Percentiles rank a stretch among this genome's conserved stretches.
Evolutionary conservation across 2,888 invertebrate genomes (phyloP).

Genomic region (Scelioninae gen. 1): DNA sequence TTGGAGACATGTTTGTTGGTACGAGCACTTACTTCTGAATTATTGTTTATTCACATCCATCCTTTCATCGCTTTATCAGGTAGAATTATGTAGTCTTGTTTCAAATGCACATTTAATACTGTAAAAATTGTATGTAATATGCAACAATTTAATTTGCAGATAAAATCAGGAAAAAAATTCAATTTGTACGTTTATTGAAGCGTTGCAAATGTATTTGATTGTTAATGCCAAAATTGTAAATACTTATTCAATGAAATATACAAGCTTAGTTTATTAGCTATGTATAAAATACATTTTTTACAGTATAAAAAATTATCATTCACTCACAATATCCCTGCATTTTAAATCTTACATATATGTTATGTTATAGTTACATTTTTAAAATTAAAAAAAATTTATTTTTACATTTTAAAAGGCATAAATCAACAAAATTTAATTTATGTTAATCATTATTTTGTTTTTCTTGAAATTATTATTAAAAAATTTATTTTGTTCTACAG

Average conservation of each 20-base stretch:
- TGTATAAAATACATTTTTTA: too few species aligned
- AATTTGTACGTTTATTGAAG: too few species aligned
- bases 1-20: constrained; percentile 99
- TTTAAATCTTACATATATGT: neutral
- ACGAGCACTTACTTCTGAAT: constrained; percentile 77
- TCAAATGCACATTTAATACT: too few species aligned
- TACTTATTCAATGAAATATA: too few species aligned
- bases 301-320: neutral
- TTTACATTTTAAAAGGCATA: neutral
- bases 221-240: too few species aligned
- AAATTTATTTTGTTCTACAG: too few species aligned
- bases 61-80: constrained; percentile 54
- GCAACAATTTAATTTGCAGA: too few species aligned
- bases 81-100: constrained; percentile 33
- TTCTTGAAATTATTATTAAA: too few species aligned
- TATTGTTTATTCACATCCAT: constrained; percentile 63
- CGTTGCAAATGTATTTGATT: too few species aligned
- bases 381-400: neutral
- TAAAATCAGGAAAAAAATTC: too few species aligned
- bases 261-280: too few species aligned
- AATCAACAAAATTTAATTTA: neutral
- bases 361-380: neutral
- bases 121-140: too few species aligned
- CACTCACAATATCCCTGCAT: neutral
- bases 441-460: neutral